Evolutionary conservation across 2,888 invertebrate species (phyloP), one percentile per base, ranked within the genome.

Genomic region (Sminthurides aquaticus): DNA sequence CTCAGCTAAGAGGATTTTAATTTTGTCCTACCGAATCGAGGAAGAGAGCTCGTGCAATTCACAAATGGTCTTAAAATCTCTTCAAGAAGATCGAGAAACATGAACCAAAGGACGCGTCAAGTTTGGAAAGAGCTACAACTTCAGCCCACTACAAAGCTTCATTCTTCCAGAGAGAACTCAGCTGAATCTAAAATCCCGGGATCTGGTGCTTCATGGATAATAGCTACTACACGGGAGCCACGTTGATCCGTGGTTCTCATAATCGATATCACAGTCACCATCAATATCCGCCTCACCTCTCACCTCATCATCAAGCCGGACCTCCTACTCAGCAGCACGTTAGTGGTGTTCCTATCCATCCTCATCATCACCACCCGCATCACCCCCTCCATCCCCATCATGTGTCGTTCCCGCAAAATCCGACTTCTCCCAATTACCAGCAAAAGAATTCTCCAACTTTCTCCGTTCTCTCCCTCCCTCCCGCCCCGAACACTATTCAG

Each of bases 161-260:
- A 34, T 15, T 15, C 43, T 15, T 15, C 15, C 43, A 15, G 43
- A 34, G 43, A 5, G 43, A 34, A 34, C 43, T 34, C 43, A 11
- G 43, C 43, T 34, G 43, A 11, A 15, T 11, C 43, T 11, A 34
- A 11, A 34, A 18, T 22, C 8, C 52, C 52, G 22, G 52, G 18
- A 8, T 5, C 11, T 8, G 20, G 5, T 5, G 20, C 5, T 52
- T 52, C 56, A 67, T 67, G 67, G 67, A 67, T 58, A 67, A 67
- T 54, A 61, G 61, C 49, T 67, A 67, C 60, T 66, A 66, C 43
- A 67, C 67, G 22, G 67, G 67, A 56, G 67, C 67, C 27, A 67
- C 67, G 49, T 25, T 67, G 28, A 67, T 67, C 24, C 67, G 67
- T 57, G 67, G 64, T 28, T n/a, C 60, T 27, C 56, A 26, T 8